Percentiles rank a stretch among this genome's conserved stretches.
Conservation (phyloP, 2,113 vertebrate genomes). For the Actenoides lindsayi region DNA sequence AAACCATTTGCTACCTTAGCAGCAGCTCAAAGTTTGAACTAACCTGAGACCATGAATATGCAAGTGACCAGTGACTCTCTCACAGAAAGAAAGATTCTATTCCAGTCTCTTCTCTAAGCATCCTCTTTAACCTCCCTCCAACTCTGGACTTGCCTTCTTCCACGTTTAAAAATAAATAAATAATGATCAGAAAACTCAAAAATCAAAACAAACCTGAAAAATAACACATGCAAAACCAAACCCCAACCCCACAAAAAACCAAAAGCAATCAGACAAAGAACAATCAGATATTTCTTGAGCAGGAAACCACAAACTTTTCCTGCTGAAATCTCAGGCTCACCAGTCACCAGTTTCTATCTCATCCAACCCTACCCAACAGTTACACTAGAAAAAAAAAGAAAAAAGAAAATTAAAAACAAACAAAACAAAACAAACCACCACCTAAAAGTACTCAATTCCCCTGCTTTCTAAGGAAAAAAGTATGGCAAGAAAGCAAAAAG, state of each 20-base stretch:
- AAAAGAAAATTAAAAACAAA: too few relatives aligned
- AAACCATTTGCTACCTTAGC: background rate
- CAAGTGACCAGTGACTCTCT: background rate
- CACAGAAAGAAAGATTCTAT: background rate
- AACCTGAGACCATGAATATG: background rate
- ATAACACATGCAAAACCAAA: background rate
- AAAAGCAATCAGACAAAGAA: background rate
- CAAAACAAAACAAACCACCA: too few relatives aligned
- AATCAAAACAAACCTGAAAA: background rate
- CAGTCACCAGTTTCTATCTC: background rate
- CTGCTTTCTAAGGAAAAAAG: background rate
- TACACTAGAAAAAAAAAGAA: background rate
- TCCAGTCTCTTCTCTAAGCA: background rate
- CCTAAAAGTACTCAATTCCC: background rate
- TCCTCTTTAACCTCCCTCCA: background rate
- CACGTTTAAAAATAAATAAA: background rate
- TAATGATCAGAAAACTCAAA: background rate
- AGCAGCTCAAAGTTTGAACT: background rate
- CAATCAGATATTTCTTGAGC: background rate
- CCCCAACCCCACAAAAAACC: background rate
- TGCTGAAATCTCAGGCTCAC: background rate
- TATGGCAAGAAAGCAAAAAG: background rate
- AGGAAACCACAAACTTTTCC: background rate
- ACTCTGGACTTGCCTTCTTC: background rate
- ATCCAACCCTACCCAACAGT: background rate